Base-by-base conservation (phyloP, 2,113 vertebrate genomes). In the Pituophis catenifer region DNA sequence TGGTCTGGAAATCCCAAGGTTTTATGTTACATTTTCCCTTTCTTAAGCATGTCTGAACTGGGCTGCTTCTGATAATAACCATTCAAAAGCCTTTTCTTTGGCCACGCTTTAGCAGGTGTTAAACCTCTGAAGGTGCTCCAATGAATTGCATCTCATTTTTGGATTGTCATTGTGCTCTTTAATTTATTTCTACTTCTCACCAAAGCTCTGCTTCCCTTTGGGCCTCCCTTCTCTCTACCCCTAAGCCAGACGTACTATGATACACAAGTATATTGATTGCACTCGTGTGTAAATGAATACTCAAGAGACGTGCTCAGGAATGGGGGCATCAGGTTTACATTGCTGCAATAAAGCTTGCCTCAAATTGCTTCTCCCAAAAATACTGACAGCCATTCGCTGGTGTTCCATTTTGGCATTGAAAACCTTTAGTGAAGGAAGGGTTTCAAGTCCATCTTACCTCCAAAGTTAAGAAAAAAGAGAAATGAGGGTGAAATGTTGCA, bases 241-340 rank as follows among this genome's bases (percentile, higher is more conserved):
- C 38, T 9, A 0, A 91, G 87, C 26, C 11, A 0, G 0, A 1
- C 70, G 0, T 0, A 26, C 1, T 0, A n/a, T 0, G 17, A 44
- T 48, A 0, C 0, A 0, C 5, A 3, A 29, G n/a, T 29, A 11
- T 50, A 8, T 9, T 86, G 50, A 8, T 9, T 86, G 50, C 81
- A 85, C 54, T 50, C 48, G 1, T 15, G 0, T 86, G 13, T 91
- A 92, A 88, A 54, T 24, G 24, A 24, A 88, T n/a, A 24, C 50
- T 29, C 21, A 29, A 24, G n/a, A 2, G 75, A 48, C 52, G 21
- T 5, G 48, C 33, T 38, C 1, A 6, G 5, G 0, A 58, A 54
- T 17, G 4, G 94, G 70, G 92, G 89, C 89, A 94, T 81, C 75
- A 53, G 62, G 87, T 94, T 95, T 89, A 44, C 92, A 96, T 0